A percentile compares a stretch with the other conserved stretches of the same genome.
phyloP scores from a whole-genome alignment of 2,797 vertebrate species.

The Gymnoscopelus microlampas region DNA sequence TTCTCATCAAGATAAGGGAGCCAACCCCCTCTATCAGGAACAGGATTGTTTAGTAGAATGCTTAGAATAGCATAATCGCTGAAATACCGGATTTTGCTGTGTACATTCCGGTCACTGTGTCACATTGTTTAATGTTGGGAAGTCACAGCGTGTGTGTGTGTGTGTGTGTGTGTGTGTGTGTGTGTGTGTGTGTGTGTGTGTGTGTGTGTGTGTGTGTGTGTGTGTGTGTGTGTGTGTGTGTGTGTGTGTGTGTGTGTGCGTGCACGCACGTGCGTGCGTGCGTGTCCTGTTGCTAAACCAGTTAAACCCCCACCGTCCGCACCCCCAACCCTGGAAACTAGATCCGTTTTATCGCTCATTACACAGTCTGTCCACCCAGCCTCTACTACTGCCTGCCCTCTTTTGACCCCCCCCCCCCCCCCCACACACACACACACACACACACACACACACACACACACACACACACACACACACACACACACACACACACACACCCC shows the following conservation, averaged over 20 bases:
- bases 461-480: constrained; percentile 1
- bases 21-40: no score
- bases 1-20: no score
- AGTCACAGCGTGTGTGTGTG: background rate
- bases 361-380: no score
- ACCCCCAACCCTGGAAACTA: background rate
- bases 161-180: constrained; percentile 9
- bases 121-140: no score
- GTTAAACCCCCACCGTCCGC: constrained; percentile 5
- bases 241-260: background rate
- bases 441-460: constrained; percentile 4
- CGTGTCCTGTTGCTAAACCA: background rate
- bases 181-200: constrained; percentile 3
- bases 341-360: no score
- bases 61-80: no score
- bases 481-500: background rate
- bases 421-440: background rate
- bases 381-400: no score
- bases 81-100: no score
- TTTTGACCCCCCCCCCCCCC: no score
- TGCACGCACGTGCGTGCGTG: background rate
- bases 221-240: constrained; percentile 1
- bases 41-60: no score
- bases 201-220: constrained; percentile 15
- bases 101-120: no score